phyloP scores from a whole-genome alignment of 2,888 invertebrate species.

The Hybos culiciformis region DNA sequence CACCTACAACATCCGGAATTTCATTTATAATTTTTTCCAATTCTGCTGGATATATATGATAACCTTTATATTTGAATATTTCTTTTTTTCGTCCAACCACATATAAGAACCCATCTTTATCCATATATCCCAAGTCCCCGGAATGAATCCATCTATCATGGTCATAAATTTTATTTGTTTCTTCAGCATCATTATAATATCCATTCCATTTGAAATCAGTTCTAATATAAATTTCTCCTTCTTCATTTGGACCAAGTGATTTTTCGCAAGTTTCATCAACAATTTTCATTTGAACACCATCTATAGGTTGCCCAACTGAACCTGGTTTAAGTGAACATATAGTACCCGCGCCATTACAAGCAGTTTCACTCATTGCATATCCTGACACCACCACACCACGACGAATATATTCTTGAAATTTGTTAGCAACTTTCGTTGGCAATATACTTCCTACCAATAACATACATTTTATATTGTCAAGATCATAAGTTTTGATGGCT shows the following conservation, averaged over 20 bases:
- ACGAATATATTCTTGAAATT: slow-evolving; percentile 21
- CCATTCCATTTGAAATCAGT: slow-evolving; percentile 13
- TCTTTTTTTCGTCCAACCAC: slow-evolving; percentile 20
- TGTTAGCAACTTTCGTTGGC: slow-evolving; percentile 17
- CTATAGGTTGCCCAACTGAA: slow-evolving; percentile 22
- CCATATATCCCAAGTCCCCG: slow-evolving; percentile 20
- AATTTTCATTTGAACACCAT: slow-evolving; percentile 19
- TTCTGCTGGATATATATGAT: slow-evolving; percentile 17
- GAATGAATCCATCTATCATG: slow-evolving; percentile 16
- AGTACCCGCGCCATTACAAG: slow-evolving; percentile 19
- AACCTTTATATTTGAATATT: slow-evolving; percentile 18
- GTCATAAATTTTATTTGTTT: slow-evolving; percentile 12
- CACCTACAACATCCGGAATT: slow-evolving; percentile 14
- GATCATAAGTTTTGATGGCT: slow-evolving; percentile 17
- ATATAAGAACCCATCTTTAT: slow-evolving; percentile 14
- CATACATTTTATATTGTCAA: slow-evolving; percentile 19
- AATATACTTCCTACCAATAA: slow-evolving; percentile 25
- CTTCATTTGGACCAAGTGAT: slow-evolving; percentile 9
- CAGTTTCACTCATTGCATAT: slow-evolving; percentile 28
- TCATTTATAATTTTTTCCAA: slow-evolving; percentile 17
- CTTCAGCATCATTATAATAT: slow-evolving; percentile 14
- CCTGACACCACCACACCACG: slow-evolving; percentile 23
- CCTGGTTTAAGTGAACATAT: slow-evolving; percentile 12
- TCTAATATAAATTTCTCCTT: slow-evolving; percentile 17
- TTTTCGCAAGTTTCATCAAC: slow-evolving; percentile 13